Base-by-base conservation (phyloP, 2,797 vertebrate genomes). In the Carcharodon carcharias region DNA sequence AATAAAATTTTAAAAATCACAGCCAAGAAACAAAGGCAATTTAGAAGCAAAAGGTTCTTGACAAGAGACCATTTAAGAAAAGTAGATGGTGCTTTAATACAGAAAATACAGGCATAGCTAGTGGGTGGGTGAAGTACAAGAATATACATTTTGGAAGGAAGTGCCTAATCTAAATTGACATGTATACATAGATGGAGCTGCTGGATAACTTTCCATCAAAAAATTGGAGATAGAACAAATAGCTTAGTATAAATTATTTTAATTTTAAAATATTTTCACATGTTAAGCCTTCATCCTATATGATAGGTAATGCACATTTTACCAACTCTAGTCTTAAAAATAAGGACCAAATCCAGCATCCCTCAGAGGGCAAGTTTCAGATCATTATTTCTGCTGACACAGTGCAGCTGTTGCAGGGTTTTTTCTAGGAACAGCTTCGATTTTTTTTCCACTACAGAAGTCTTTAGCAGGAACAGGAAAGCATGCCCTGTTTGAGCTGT, bases 311-410 rank as follows among this genome's bases (percentile, higher is more conserved):
- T 96, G 95, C 73, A 77, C 95, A 96, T 88, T 73, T 96, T 71
- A 80, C 50, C 97, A 97, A 97, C 96, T 97, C 97, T 97, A 97
- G 97, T 97, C 97, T 96, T 97, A 94, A 96, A 96, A 97, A 97
- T 67, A 96, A 97, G 97, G 97, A 97, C 97, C 97, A 97, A 95
- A 85, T 96, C 97, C 97, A 96, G 96, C 96, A 97, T 97, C 96
- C 97, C 97, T 97, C 96, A 97, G 97, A 97, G 97, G 97, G 97
- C 98, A 97, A 97, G 96, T 97, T 97, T 98, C 97, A 97, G 98
- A 98, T 98, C 97, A 97, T 98, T 98, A 98, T 98, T 98, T 96
- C 97, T 97, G 97, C 97, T 98, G 98, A 98, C 98, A 98, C 94
- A 0, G 85, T 97, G 97, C 98, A 98, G 98, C 98, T 98, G 98